Conservation (phyloP, 2,113 vertebrate genomes). For the Bothrops jararaca region DNA sequence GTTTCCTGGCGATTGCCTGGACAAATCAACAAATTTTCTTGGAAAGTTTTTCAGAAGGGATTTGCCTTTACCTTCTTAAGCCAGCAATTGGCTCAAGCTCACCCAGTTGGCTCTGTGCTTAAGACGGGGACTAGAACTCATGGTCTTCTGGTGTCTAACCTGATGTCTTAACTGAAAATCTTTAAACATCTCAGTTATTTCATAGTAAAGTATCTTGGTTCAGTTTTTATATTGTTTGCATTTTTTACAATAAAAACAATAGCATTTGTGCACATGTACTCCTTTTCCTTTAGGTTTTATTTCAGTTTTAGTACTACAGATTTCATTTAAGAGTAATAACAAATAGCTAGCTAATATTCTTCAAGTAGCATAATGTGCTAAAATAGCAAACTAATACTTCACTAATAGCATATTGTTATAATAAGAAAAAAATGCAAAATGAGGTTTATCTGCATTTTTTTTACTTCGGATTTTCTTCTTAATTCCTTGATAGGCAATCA, state of each 20-base stretch:
- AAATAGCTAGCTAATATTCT: neutral
- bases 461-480: conserved; percentile 27
- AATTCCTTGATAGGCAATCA: conserved; percentile 1
- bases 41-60: neutral
- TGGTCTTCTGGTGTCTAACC: neutral
- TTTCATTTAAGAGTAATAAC: neutral
- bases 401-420: neutral
- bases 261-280: neutral
- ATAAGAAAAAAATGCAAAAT: neutral
- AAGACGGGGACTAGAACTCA: neutral
- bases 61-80: neutral
- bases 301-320: neutral
- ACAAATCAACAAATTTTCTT: neutral
- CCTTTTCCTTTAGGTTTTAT: neutral
- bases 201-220: neutral
- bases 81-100: neutral
- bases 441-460: conserved; percentile 1
- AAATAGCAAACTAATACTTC: neutral
- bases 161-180: neutral
- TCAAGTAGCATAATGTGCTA: neutral
- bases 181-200: neutral
- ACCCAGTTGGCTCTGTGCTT: neutral
- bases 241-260: neutral
- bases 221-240: neutral
- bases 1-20: neutral